phyloP scores from a whole-genome alignment of 2,113 vertebrate species.

The Bothrops jararaca region DNA sequence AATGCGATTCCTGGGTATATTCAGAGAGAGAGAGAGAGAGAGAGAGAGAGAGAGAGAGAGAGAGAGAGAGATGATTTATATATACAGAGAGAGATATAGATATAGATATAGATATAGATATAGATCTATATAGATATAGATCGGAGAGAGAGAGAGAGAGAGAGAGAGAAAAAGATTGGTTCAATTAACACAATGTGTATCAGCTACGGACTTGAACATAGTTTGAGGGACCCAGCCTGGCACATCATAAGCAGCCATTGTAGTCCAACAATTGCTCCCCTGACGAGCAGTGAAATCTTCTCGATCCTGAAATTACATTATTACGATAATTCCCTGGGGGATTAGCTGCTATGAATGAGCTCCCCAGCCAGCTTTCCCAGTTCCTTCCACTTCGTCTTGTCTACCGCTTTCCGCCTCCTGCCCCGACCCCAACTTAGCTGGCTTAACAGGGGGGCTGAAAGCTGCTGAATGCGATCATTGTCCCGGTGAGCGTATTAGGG shows the following conservation, averaged over 20 bases:
- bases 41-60: too few species aligned
- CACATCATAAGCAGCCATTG: not conserved
- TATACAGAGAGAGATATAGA: too few species aligned
- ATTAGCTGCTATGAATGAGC: slow-evolving; percentile 49
- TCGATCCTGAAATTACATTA: not conserved
- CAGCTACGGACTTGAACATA: not conserved
- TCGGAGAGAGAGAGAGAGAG: too few species aligned
- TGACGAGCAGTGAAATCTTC: not conserved
- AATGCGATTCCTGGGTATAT: too few species aligned
- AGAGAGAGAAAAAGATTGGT: not conserved
- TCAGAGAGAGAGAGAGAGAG: too few species aligned
- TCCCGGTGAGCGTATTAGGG: slow-evolving; percentile 38
- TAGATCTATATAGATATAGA: too few species aligned
- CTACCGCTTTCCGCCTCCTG: slow-evolving; percentile 35
- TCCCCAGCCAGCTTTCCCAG: slow-evolving; percentile 15
- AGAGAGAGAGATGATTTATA: too few species aligned
- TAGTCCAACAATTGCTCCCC: slow-evolving; percentile 29
- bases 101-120: too few species aligned
- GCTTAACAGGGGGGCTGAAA: slow-evolving; percentile 50
- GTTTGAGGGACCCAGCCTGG: not conserved
- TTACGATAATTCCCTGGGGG: slow-evolving; percentile 27
- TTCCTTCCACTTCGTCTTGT: slow-evolving; percentile 34
- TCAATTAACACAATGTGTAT: not conserved
- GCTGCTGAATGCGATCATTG: slow-evolving; percentile 44
- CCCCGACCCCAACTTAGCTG: slow-evolving; percentile 40